Evolutionary conservation across 1,140 invertebrate species (phyloP).

Genomic region (Drosophila lacteicornis): DNA sequence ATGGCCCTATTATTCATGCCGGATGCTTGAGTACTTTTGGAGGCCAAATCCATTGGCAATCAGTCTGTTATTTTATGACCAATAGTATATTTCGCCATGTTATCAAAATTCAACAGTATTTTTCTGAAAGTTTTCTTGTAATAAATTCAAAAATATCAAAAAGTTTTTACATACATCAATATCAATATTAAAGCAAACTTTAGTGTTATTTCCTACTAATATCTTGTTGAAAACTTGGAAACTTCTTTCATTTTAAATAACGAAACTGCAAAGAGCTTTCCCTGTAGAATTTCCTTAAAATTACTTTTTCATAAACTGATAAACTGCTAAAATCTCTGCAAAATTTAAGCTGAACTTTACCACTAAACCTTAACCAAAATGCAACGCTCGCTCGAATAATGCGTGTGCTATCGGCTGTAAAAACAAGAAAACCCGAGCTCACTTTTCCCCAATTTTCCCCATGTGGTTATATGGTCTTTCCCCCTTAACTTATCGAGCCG

Average conservation of each 20-base stretch:
- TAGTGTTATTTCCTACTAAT: background rate
- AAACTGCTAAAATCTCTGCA: background rate
- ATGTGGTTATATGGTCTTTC: slow-evolving; percentile 20
- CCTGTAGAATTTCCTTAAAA: background rate
- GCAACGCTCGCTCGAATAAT: slow-evolving; percentile 10
- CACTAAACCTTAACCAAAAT: slow-evolving; percentile 13
- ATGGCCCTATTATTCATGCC: background rate
- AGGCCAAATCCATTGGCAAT: slow-evolving; percentile 3
- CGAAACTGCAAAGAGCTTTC: background rate
- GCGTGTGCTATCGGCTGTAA: slow-evolving; percentile 28
- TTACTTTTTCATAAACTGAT: background rate
- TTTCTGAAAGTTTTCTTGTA: background rate
- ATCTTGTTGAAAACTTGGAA: background rate
- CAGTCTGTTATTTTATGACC: slow-evolving; percentile 2
- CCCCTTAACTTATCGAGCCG: background rate
- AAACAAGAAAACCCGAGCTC: slow-evolving; percentile 25
- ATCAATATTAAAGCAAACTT: background rate
- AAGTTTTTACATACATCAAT: slow-evolving; percentile 3
- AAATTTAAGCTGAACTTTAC: slow-evolving; percentile 17
- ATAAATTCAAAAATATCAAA: background rate
- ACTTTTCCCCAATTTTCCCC: slow-evolving; percentile 18
- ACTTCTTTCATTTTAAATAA: background rate
- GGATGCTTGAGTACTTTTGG: background rate
- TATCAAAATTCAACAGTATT: background rate
- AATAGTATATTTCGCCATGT: background rate